Evolutionary conservation across 2,113 vertebrate species (phyloP), one percentile per base, ranked within the genome.

Genomic region (Columba livia): DNA sequence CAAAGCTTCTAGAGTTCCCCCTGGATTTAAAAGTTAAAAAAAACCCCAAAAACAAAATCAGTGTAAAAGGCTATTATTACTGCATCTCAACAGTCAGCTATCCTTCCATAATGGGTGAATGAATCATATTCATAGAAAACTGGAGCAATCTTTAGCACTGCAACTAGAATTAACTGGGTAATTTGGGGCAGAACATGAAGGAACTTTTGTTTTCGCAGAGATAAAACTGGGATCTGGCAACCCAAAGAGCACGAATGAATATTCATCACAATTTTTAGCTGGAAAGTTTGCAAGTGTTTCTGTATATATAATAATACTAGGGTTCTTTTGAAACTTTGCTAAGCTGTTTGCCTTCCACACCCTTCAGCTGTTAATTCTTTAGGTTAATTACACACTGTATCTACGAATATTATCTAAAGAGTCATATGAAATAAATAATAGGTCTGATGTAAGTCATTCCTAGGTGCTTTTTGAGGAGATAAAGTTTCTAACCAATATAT

Each of bases 401-500:
- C n/a, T 66, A 38, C 5, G 24, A 67, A 60, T 58, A 56, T 44
- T 71, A 51, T 60, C 21, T 15, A 54, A 80, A 60, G 6, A 90
- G 34, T 38, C 34, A 13, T 13, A 80, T 3, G 25, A 80, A 91
- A 88, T 77, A 83, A 88, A 51, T 9, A 79, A 6, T 38, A 79
- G 70, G 12, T 42, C 53, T 80, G 17, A 78, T 50, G 6, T 53
- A 78, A 91, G 80, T 21, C 2, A 84, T 53, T 80, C 48, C 79
- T 88, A 74, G 60, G 72, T n/a, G 83, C 38, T 90, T 90, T 78
- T 36, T 60, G 65, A 87, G 56, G 31, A 93, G 79, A 86, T 32
- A 90, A 60, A 69, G 57, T 89, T 89, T 91, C 88, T 47, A 96
- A 86, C 64, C 79, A 90, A 90, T 94, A 74, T 70, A 90, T 94